Conservation (phyloP, 2,797 vertebrate genomes). For the Manis javanica region DNA sequence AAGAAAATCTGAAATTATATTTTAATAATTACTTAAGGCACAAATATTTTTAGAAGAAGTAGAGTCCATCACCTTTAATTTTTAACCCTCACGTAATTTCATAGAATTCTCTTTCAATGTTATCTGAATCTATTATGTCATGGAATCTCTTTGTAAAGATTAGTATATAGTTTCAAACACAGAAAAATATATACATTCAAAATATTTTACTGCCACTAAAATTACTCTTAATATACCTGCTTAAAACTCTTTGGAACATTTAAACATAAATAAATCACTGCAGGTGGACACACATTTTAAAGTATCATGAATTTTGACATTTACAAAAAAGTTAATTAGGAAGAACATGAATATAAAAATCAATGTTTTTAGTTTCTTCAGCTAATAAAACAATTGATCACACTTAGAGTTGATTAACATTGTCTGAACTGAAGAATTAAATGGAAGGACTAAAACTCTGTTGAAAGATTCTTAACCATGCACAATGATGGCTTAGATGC, state of each 20-base stretch:
- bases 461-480: neutral
- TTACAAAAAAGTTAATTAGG: neutral
- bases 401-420: neutral
- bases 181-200: neutral
- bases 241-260: neutral
- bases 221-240: neutral
- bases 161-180: neutral
- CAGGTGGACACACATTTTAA: neutral
- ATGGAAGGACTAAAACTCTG: neutral
- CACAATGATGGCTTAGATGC: neutral
- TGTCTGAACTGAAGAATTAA: neutral
- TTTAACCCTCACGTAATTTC: neutral
- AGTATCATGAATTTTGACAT: neutral
- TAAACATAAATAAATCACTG: neutral
- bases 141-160: neutral
- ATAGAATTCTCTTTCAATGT: neutral
- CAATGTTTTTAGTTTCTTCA: neutral
- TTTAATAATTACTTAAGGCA: neutral
- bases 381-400: neutral
- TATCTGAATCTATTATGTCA: neutral
- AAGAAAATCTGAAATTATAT: neutral
- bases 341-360: neutral
- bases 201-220: neutral
- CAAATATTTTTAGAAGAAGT: neutral
- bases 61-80: neutral